A percentile compares a stretch with the other conserved stretches of the same genome.
phyloP scores from a whole-genome alignment of 1,140 invertebrate genomes.

The Artemia franciscana region DNA sequence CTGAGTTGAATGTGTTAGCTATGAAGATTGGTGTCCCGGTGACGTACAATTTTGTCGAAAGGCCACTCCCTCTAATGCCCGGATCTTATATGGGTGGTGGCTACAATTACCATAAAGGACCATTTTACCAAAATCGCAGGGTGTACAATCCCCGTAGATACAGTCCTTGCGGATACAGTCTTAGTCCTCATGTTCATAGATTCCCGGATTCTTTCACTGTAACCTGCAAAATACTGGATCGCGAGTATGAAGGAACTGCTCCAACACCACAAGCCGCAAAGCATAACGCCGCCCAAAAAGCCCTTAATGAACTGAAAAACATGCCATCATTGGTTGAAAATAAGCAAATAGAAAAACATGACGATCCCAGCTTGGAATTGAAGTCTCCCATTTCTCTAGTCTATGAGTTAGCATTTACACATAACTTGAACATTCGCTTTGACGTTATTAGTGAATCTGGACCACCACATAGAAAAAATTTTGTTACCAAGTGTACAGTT shows the following conservation, averaged over 20 bases:
- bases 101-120: too few species aligned
- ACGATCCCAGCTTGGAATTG: background rate
- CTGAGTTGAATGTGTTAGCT: conserved; percentile 76
- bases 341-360: too few species aligned
- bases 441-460: conserved; percentile 70
- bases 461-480: conserved; percentile 86
- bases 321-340: too few species aligned
- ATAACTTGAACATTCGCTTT: conserved; percentile 69
- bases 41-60: conserved; percentile 44
- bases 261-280: conserved; percentile 61
- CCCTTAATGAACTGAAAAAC: conserved; percentile 38
- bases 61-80: conserved; percentile 19
- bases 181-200: conserved; percentile 17
- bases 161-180: too few species aligned
- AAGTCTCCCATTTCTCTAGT: conserved; percentile 92
- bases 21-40: conserved; percentile 82
- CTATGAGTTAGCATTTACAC: conserved; percentile 79
- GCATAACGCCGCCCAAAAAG: conserved; percentile 64
- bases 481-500: conserved; percentile 61
- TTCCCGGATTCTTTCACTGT: conserved; percentile 24
- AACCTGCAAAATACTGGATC: conserved; percentile 47
- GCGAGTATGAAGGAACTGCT: conserved; percentile 42
- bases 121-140: too few species aligned
- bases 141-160: too few species aligned
- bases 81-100: too few species aligned